Base-by-base conservation (phyloP, 2,113 vertebrate species). In the Hiodon tergisus region DNA sequence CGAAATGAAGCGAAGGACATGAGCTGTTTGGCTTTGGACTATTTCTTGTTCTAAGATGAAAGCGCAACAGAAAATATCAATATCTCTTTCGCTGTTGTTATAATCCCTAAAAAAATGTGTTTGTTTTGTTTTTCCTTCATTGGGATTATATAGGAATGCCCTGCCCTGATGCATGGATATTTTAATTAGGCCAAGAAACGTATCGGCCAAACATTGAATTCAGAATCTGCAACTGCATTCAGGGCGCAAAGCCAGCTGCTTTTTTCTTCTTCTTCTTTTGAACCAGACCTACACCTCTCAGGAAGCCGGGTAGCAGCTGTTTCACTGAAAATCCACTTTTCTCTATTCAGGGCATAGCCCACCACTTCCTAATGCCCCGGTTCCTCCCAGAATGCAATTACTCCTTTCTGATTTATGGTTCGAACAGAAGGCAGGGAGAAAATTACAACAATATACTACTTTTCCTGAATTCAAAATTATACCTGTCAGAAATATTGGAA, bases 321-420 rank as follows among this genome's bases (percentile, higher is more conserved):
- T 84, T 79, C 74, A 79, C 60, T 5, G 17, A 65, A 71, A 77
- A 78, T 82, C 76, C 78, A 60, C 70, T 81, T 73, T 77, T 79
- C 71, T 71, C 58, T 71, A 72, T 67, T 76, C 65, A 71, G 71
- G 71, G 74, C 73, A 11, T 74, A 61, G 61, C 69, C 69, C 72
- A 62, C 67, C 58, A 68, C 72, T 61, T 81, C 71, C 70, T 75
- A 77, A 78, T 74, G 74, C 76, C 77, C 66, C 66, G 73, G 76
- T 76, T 72, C 74, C 74, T 71, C 67, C 76, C 75, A 75, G 77
- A 86, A 80, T 65, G 78, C 78, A 76, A 86, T 83, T 80, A 78
- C 51, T 59, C n/a, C 50, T 50, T 75, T 75, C 53, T 72, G 76
- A 70, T 73, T 78, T 75, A 58, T 9, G 71, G 53, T 70, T 69